Evolutionary conservation across 2,888 invertebrate genomes (phyloP).

Genomic region (Caenorhabditis sp.): DNA sequence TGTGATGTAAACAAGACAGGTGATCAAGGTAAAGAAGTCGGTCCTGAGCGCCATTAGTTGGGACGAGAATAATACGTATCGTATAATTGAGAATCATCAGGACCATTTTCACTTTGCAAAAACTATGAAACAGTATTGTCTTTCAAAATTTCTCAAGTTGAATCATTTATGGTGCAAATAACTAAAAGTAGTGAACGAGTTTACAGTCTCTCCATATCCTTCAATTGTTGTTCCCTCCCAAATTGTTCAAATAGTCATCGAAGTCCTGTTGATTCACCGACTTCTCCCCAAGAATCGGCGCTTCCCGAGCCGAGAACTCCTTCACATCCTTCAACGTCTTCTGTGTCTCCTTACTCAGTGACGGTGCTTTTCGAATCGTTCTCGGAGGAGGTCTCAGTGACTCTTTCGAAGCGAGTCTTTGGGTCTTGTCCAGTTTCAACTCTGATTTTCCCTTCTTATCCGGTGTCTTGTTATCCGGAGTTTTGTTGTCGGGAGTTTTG

Average conservation of each 20-base stretch:
- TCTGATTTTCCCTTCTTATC: neutral
- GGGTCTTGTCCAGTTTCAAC: slow-evolving; percentile 16
- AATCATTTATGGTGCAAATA: neutral
- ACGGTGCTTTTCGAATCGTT: slow-evolving; percentile 10
- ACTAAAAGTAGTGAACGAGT: slow-evolving; percentile 14
- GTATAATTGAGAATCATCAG: too few species aligned
- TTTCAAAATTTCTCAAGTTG: too few species aligned
- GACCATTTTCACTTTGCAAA: too few species aligned
- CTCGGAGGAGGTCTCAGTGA: slow-evolving; percentile 26
- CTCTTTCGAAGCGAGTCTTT: slow-evolving; percentile 10
- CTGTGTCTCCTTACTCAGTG: slow-evolving; percentile 17
- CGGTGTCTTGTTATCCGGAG: neutral
- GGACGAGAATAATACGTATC: too few species aligned
- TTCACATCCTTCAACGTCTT: slow-evolving; percentile 46
- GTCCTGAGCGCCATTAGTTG: too few species aligned
- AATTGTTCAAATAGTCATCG: slow-evolving; percentile 48
- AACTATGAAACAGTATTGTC: too few species aligned
- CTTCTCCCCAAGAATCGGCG: slow-evolving; percentile 10
- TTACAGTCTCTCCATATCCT: neutral
- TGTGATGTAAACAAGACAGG: too few species aligned
- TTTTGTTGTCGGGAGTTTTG: slow-evolving; percentile 9
- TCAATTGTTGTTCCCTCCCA: slow-evolving; percentile 40
- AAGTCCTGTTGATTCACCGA: slow-evolving; percentile 40
- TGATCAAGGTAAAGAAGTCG: too few species aligned
- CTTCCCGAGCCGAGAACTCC: slow-evolving; percentile 35